phyloP scores from a whole-genome alignment of 2,797 vertebrate species.

The Syngnathus acus region DNA sequence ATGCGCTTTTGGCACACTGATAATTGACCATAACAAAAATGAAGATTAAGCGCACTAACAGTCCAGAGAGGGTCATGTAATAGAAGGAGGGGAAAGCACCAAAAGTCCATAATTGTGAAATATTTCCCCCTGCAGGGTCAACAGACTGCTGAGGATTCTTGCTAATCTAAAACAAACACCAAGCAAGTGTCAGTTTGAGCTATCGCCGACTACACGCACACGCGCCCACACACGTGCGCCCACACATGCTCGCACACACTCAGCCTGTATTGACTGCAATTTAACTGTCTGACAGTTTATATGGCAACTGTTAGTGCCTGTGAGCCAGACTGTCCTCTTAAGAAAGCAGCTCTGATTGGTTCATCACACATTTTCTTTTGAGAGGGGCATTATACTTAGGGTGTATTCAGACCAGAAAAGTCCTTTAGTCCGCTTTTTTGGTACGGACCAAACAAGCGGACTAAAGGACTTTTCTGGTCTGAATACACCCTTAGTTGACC shows the following conservation, averaged over 20 bases:
- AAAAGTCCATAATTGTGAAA: slow-evolving; percentile 67
- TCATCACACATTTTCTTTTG: background rate
- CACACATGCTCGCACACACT: background rate
- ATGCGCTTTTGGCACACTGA: slow-evolving; percentile 50
- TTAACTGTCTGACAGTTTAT: background rate
- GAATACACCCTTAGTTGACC: too few relatives aligned
- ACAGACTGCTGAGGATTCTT: slow-evolving; percentile 43
- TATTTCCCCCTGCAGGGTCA: slow-evolving; percentile 52
- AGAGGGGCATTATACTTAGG: background rate
- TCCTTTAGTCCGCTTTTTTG: too few relatives aligned
- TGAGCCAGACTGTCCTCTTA: background rate
- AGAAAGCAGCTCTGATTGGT: background rate
- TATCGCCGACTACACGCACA: slow-evolving; percentile 16
- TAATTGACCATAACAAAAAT: slow-evolving; percentile 59
- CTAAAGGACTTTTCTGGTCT: too few relatives aligned
- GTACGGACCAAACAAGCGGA: too few relatives aligned
- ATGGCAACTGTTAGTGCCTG: background rate
- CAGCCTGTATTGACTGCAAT: background rate
- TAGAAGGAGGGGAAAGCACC: slow-evolving; percentile 25
- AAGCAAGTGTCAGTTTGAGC: slow-evolving; percentile 23
- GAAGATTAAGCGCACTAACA: slow-evolving; percentile 36
- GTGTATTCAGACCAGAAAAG: too few relatives aligned
- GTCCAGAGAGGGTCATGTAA: slow-evolving; percentile 57
- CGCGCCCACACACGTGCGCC: background rate
- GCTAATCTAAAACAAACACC: slow-evolving; percentile 57